Evolutionary conservation across 2,888 invertebrate genomes (phyloP).

Genomic region (Sphaerophoria taeniata): DNA sequence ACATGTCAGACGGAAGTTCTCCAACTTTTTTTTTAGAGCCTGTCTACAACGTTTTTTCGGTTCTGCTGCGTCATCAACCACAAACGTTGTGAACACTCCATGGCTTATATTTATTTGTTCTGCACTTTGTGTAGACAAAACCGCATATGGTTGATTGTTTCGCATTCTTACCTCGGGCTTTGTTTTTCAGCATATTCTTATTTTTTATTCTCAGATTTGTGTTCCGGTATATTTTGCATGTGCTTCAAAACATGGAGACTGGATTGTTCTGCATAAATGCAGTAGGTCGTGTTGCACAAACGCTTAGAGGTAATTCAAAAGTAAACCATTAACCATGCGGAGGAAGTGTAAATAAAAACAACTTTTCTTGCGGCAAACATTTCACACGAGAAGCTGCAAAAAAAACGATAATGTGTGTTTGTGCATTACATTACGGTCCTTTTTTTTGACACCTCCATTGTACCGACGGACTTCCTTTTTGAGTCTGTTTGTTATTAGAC

Average conservation of each 20-base stretch:
- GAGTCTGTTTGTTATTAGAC: too few species aligned
- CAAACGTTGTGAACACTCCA: not conserved
- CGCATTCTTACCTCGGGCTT: not conserved
- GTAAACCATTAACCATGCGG: conserved; percentile 46
- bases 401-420: not conserved
- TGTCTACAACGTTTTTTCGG: not conserved
- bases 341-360: conserved; percentile 5
- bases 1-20: too few species aligned
- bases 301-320: conserved; percentile 58
- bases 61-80: too few species aligned
- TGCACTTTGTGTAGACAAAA: not conserved
- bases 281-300: conserved; percentile 44
- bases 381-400: conserved; percentile 55
- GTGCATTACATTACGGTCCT: too few species aligned
- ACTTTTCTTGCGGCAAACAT: conserved; percentile 58
- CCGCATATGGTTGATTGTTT: not conserved
- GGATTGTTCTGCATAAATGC: not conserved
- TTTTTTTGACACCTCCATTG: too few species aligned
- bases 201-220: not conserved
- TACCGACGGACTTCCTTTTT: too few species aligned
- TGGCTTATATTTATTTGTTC: not conserved
- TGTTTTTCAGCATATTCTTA: not conserved
- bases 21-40: too few species aligned
- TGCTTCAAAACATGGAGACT: not conserved
- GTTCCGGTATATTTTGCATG: not conserved